phyloP scores from a whole-genome alignment of 2,888 invertebrate species.

The Melitaea athalia region DNA sequence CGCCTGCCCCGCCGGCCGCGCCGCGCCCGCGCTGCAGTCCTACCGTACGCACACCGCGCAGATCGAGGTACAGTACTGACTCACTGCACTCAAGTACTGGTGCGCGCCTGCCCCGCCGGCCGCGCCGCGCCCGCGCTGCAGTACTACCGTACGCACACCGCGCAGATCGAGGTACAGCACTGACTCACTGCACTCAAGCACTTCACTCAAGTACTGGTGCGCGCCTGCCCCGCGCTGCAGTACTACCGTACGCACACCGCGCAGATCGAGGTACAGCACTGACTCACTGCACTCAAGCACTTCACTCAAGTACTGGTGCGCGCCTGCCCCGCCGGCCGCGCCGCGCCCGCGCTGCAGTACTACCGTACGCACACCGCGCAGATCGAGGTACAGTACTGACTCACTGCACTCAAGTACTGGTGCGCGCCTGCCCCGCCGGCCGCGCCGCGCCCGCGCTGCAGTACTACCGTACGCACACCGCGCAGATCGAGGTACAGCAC shows the following conservation, averaged over 20 bases:
- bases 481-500: no score
- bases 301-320: conserved; percentile 44
- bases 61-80: conserved; percentile 79
- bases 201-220: conserved; percentile 26
- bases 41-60: conserved; percentile 87
- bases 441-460: no score
- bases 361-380: conserved; percentile 87
- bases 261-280: conserved; percentile 83
- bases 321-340: conserved; percentile 82
- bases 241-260: conserved; percentile 90
- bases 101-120: conserved; percentile 78
- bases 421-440: no score
- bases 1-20: conserved; percentile 76
- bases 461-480: no score
- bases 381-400: no score
- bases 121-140: conserved; percentile 89
- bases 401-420: no score
- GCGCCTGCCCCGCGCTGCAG: conserved; percentile 87
- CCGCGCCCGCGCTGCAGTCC: conserved; percentile 93
- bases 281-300: no score
- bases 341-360: conserved; percentile 94
- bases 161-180: conserved; percentile 83
- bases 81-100: no score
- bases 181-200: no score
- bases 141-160: conserved; percentile 90